Percentiles rank a stretch among this genome's conserved stretches.
Evolutionary conservation across 2,113 vertebrate species (phyloP).

Genomic region (Phocoena phocoena): DNA sequence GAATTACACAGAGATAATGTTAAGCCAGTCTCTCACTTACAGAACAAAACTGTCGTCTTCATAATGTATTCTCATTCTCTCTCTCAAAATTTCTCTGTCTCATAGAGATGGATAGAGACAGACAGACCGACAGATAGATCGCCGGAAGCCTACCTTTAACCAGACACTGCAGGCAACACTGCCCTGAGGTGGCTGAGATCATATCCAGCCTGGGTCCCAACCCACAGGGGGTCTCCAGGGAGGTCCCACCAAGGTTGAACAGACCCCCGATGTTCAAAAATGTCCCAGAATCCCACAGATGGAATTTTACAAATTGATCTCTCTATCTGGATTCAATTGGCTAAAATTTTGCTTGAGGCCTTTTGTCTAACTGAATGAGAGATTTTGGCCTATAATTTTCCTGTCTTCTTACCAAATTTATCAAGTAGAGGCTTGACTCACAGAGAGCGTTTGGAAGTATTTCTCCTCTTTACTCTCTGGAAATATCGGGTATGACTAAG

Average conservation of each 20-base stretch:
- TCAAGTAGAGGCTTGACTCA: neutral
- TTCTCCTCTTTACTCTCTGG: neutral
- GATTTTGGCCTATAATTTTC: neutral
- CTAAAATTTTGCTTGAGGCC: neutral
- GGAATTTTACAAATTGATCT: neutral
- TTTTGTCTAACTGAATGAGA: neutral
- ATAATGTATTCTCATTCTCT: neutral
- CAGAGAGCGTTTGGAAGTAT: neutral
- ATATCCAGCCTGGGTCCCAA: neutral
- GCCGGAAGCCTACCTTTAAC: constrained; percentile 31
- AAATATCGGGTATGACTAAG: neutral
- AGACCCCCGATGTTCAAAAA: constrained; percentile 6
- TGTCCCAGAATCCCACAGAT: neutral
- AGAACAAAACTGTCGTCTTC: neutral
- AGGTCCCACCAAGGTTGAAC: constrained; percentile 24
- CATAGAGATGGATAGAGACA: neutral
- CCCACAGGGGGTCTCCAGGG: neutral
- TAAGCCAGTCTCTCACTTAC: neutral
- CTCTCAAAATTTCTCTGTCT: neutral
- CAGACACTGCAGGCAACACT: constrained; percentile 41
- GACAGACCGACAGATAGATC: neutral
- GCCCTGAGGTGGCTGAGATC: constrained; percentile 8
- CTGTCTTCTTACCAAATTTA: neutral
- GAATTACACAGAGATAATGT: neutral
- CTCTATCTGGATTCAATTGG: neutral